Evolutionary conservation across 2,113 vertebrate species (phyloP).

Genomic region (Gymnarchus niloticus): DNA sequence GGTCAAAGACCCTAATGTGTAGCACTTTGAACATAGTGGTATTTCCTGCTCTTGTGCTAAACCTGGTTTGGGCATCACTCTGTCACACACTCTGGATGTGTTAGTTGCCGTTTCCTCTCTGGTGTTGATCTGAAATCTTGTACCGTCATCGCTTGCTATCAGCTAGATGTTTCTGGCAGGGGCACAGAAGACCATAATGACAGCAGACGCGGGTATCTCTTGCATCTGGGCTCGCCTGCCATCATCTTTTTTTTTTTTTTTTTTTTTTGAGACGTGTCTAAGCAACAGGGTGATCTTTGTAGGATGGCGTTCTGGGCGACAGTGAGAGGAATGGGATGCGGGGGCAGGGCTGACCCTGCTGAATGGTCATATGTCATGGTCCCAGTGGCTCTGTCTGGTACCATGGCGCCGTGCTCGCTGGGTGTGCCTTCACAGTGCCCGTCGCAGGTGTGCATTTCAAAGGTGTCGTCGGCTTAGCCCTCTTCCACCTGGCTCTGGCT

Average conservation of each 20-base stretch:
- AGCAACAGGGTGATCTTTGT: background rate
- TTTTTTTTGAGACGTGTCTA: constrained; percentile 6
- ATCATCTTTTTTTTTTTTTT: no score
- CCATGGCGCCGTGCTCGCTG: constrained; percentile 22
- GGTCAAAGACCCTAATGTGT: background rate
- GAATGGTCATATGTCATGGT: constrained; percentile 4
- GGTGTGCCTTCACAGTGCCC: background rate
- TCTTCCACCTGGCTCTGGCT: background rate
- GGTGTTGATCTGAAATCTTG: background rate
- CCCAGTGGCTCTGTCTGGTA: background rate
- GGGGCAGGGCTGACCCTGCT: background rate
- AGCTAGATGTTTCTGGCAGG: constrained; percentile 21
- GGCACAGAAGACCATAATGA: constrained; percentile 2
- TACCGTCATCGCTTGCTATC: background rate
- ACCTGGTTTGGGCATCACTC: background rate
- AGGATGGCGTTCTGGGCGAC: background rate
- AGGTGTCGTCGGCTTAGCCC: background rate
- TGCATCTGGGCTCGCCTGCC: constrained; percentile 20
- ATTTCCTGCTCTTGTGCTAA: no score
- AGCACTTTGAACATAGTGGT: background rate
- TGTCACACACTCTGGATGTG: background rate
- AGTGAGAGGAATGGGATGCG: background rate
- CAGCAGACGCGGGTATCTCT: background rate
- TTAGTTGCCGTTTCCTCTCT: background rate
- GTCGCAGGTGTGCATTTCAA: background rate